A percentile compares a stretch with the other conserved stretches of the same genome.
Conservation (phyloP, 2,113 vertebrate species). For the Phoenicopterus ruber region DNA sequence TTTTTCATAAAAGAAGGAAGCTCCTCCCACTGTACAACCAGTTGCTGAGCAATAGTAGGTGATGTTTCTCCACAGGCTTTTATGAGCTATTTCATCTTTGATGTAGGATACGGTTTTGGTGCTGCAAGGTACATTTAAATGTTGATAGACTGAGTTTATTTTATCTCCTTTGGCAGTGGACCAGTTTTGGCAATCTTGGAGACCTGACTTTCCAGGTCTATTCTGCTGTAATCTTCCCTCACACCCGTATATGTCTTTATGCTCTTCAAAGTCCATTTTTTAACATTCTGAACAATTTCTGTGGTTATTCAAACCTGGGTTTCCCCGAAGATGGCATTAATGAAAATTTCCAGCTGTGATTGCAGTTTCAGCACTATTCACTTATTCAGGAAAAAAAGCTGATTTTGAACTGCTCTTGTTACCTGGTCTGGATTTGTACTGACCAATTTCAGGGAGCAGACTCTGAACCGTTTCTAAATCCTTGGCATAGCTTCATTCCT, state of each 20-base stretch:
- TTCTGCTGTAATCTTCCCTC: not conserved
- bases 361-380: not conserved
- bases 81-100: not conserved
- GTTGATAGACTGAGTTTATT: not conserved
- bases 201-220: not conserved
- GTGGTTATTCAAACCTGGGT: not conserved
- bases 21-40: not conserved
- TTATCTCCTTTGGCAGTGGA: not conserved
- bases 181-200: not conserved
- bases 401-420: not conserved
- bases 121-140: not conserved
- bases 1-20: not conserved
- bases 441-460: not conserved
- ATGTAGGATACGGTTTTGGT: not conserved
- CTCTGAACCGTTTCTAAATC: not conserved
- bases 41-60: not conserved
- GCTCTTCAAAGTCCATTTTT: not conserved
- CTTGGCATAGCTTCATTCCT: not conserved
- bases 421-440: not conserved
- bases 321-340: not conserved
- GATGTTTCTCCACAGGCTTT: not conserved
- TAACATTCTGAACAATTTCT: not conserved
- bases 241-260: accelerated
- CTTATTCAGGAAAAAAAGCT: not conserved
- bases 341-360: not conserved